Base-by-base conservation (phyloP, 2,113 vertebrate species). In the Dicaeum eximium region DNA sequence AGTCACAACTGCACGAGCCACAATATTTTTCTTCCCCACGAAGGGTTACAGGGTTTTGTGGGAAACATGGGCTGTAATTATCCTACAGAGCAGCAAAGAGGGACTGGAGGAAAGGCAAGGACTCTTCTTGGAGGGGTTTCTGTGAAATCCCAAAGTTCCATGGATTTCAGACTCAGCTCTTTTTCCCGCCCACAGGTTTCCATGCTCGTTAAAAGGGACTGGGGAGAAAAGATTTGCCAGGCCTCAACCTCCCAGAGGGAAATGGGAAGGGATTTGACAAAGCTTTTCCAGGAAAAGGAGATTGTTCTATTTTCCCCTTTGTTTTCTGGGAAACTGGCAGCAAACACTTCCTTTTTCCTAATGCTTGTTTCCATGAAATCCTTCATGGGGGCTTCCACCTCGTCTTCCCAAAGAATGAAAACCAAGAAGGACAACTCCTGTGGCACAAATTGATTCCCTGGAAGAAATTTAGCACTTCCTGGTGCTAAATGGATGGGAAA, bases 1-100 rank as follows among this genome's bases (percentile, higher is more conserved):
- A 92, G 91, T 93, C 95, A 95, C 82, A 62, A 3, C 72, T 56
- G 83, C n/a, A 8, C 71, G 67, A 96, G 93, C 92, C 95, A 95
- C 74, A 88, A 88, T 89, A 91, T 94, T 97, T 96, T 82, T 10
- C 87, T 70, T 85, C 8, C 88, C 84, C 54, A 16, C 3, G 51
- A 94, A 96, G 81, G 58, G 51, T 91, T 88, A 35, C 35, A 12
- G 71, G 15, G 15, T 80, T 89, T 87, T 82, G 60, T 77, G 80
- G 79, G 12, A 80, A 90, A 66, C 66, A 28, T 4, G 47, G 74
- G 54, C 60, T 90, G 79, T 58, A 60, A 92, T 95, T 92, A 72
- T 54, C 60, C 31, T 37, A 0, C 21, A 3, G 58, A 86, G 85
- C 58, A 88, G 71, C 38, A 31, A 2, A 18, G 16, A 37, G 48